These are phyloP conservation scores for Carpatolechia fugitivella DNA, from an alignment of 2,888 invertebrate species.

Conservation along the genomic window DNA sequence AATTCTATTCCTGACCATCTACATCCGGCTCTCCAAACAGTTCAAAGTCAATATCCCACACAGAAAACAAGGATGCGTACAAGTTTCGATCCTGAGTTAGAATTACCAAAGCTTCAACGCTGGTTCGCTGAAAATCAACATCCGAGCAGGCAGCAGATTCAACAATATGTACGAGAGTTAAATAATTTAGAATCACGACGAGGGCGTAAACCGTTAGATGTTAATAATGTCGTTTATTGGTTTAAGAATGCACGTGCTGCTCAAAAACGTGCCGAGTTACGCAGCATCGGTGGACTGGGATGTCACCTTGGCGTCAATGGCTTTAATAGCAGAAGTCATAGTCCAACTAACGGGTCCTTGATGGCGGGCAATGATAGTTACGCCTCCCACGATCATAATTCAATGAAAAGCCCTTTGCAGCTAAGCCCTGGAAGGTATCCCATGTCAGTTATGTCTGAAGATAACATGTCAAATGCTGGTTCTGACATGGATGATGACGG, in stretches of 20 bases:
- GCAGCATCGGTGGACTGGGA: conserved; percentile 80
- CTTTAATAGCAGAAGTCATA: conserved; percentile 82
- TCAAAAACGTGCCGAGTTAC: conserved; percentile 92
- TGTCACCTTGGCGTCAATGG: conserved; percentile 82
- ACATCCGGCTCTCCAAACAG: conserved; percentile 88
- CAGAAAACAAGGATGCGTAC: conserved; percentile 97
- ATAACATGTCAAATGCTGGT: conserved; percentile 81
- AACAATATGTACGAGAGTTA: conserved; percentile 95
- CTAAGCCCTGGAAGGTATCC: conserved; percentile 79
- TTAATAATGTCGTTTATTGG: conserved; percentile 98
- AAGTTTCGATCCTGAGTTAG: conserved; percentile 97
- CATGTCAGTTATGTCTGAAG: conserved; percentile 83
- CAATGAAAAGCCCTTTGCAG: conserved; percentile 82
- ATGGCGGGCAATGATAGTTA: conserved; percentile 82
- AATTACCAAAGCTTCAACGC: conserved; percentile 95
- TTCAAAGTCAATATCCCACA: conserved; percentile 87
- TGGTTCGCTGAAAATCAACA: conserved; percentile 99
- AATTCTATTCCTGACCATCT: conserved; percentile 76
- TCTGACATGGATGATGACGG: conserved; percentile 86
- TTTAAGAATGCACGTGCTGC: conserved; percentile 99
- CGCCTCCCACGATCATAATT: conserved; percentile 75
- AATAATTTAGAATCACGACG: conserved; percentile 95
- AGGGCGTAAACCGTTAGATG: conserved; percentile 95
- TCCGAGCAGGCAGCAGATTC: conserved; percentile 97
- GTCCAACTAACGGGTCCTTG: conserved; percentile 81